Evolutionary conservation across 2,888 invertebrate genomes (phyloP).

Genomic region (Pegoplata infirma): DNA sequence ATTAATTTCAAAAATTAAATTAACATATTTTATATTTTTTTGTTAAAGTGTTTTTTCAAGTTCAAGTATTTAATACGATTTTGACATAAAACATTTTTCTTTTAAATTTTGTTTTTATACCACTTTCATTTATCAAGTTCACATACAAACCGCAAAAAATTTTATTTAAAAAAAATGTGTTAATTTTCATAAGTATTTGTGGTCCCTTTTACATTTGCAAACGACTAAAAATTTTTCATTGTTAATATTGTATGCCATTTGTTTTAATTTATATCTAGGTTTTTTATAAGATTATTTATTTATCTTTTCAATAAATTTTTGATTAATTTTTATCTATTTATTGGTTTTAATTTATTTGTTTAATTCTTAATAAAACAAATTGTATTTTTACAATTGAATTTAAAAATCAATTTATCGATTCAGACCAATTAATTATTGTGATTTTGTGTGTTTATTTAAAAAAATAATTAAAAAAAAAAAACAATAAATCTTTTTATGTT

Average conservation of each 20-base stretch:
- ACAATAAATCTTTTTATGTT: constrained; percentile 4
- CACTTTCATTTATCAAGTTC: neutral
- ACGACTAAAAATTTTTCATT: neutral
- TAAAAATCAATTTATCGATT: constrained; percentile 10
- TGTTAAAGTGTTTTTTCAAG: constrained; percentile 46
- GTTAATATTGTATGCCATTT: constrained; percentile 15
- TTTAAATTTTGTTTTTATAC: neutral
- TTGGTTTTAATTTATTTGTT: neutral
- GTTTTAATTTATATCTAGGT: too few species aligned
- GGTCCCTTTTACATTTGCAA: neutral
- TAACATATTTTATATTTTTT: neutral
- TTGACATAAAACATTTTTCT: constrained; percentile 46
- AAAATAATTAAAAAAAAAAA: too few species aligned
- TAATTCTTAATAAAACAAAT: constrained; percentile 13
- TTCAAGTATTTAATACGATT: constrained; percentile 37
- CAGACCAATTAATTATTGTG: constrained; percentile 8
- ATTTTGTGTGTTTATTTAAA: constrained; percentile 18
- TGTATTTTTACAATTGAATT: neutral
- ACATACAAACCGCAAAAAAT: neutral
- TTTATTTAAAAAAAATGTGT: constrained; percentile 33
- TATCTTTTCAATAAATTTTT: neutral
- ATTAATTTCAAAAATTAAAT: too few species aligned
- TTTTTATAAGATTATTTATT: too few species aligned
- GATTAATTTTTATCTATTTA: neutral
- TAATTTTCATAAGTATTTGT: constrained; percentile 35